phyloP scores from a whole-genome alignment of 2,113 vertebrate genomes.

The Ceyx cyanopectus region DNA sequence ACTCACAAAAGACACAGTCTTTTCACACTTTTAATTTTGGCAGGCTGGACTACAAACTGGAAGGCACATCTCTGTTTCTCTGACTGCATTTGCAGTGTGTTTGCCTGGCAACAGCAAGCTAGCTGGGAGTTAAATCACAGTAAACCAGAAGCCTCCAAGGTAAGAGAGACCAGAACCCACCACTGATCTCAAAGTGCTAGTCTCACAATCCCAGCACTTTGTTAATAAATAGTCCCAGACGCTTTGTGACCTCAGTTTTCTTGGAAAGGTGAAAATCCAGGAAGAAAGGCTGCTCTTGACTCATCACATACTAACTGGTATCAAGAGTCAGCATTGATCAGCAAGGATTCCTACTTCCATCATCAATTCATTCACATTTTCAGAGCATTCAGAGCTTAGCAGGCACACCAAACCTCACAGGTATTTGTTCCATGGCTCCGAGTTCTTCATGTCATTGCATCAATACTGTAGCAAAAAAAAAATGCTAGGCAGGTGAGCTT shows the following conservation, averaged over 20 bases:
- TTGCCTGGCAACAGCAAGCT: no score
- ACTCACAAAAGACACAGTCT: background rate
- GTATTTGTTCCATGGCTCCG: background rate
- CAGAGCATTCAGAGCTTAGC: background rate
- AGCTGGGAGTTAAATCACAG: no score
- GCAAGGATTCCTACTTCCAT: background rate
- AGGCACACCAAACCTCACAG: background rate
- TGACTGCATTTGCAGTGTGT: no score
- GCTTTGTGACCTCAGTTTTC: rapidly evolving
- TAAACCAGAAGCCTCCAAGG: no score
- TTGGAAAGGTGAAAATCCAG: background rate
- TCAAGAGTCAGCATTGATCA: background rate
- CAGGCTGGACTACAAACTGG: no score
- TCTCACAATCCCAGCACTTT: background rate
- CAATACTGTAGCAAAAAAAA: background rate
- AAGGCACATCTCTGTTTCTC: no score
- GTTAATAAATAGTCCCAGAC: background rate
- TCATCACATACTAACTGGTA: rapidly evolving
- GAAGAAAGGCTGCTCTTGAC: background rate
- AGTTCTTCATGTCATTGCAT: background rate
- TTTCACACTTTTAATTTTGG: no score
- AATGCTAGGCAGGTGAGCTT: background rate
- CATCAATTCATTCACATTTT: background rate
- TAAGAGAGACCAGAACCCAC: no score
- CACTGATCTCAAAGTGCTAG: no score